Evolutionary conservation across 2,797 vertebrate species (phyloP), one percentile per base, ranked within the genome.

Genomic region (Rhinatrema bivittatum): DNA sequence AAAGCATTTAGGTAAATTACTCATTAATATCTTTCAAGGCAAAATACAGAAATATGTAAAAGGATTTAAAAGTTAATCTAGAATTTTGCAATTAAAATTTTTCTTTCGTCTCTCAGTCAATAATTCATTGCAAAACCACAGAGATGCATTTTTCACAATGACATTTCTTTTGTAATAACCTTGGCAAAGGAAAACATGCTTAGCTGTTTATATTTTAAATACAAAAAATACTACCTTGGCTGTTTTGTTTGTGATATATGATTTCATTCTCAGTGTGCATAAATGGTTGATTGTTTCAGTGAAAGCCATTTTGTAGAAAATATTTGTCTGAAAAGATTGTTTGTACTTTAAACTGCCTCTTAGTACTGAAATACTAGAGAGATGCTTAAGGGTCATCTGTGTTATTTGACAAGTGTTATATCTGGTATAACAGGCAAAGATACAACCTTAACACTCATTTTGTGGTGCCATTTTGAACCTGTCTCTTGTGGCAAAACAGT

Each of bases 321-420:
- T 70, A 74, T 70, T 77, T 76, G 56, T 68, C 75, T 77, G 78
- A 83, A 76, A 73, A 79, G 73, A 78, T 73, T 57, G 71, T 72
- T 73, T 76, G 54, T 73, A 56, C 74, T 77, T 75, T 79, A 80
- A 83, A 80, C 83, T 79, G 77, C 80, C 81, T 76, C 81, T 80
- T 81, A 76, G 79, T 87, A 82, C 84, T 33, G 57, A 76, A 83
- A 79, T 79, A 78, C 71, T 65, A 29, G 61, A 72, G 81, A 82
- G 77, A 84, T 72, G 74, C 72, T 38, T 74, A 79, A 80, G 86
- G 87, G 86, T 88, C 89, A 84, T 47, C 60, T 46, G 59, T 75
- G 82, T 83, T 82, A 89, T 84, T 88, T 86, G 82, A 90, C 85
- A 84, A 78, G 79, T 72, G 78, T 80, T 79, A 83, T 75, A 82